These are phyloP conservation scores for Drosophila ananassae DNA, from an alignment of 1,140 invertebrate genomes.

Conservation along the genomic window DNA sequence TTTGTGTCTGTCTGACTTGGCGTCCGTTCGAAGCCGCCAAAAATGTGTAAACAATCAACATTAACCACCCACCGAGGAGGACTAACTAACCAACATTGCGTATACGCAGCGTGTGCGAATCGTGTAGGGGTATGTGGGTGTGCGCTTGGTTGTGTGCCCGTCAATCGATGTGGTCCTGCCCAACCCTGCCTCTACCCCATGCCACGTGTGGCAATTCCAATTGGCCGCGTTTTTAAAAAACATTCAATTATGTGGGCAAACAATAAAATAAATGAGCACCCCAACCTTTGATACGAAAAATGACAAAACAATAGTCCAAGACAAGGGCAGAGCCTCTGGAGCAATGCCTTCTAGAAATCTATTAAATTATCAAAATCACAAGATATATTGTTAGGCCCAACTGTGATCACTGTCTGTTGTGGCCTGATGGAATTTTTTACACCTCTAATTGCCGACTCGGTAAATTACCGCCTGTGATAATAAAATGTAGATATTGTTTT, in stretches of 20 bases:
- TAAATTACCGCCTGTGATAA: constrained; percentile 25
- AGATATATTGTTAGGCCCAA: constrained; percentile 28
- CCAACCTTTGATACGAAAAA: constrained; percentile 25
- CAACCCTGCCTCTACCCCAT: constrained; percentile 23
- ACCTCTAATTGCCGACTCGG: constrained; percentile 5
- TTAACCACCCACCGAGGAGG: constrained; percentile 57
- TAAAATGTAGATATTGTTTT: not conserved
- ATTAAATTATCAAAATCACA: constrained; percentile 44
- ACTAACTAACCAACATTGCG: constrained; percentile 56
- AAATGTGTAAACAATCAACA: constrained; percentile 81
- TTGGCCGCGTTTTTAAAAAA: constrained; percentile 60
- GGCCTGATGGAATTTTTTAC: constrained; percentile 16
- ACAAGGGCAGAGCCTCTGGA: constrained; percentile 12
- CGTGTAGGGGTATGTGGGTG: constrained; percentile 13
- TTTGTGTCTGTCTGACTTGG: constrained; percentile 42
- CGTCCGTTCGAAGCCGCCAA: constrained; percentile 60
- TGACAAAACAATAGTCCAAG: constrained; percentile 36
- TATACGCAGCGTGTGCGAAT: constrained; percentile 53
- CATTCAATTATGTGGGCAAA: constrained; percentile 78
- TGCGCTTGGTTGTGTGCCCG: constrained; percentile 9
- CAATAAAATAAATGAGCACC: constrained; percentile 64
- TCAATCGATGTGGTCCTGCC: constrained; percentile 53
- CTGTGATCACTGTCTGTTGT: constrained; percentile 22
- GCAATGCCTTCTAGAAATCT: constrained; percentile 39
- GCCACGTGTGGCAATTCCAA: constrained; percentile 42